Percentiles rank a stretch among this genome's conserved stretches.
Evolutionary conservation across 2,113 vertebrate genomes (phyloP).

Genomic region (Takifugu flavidus): DNA sequence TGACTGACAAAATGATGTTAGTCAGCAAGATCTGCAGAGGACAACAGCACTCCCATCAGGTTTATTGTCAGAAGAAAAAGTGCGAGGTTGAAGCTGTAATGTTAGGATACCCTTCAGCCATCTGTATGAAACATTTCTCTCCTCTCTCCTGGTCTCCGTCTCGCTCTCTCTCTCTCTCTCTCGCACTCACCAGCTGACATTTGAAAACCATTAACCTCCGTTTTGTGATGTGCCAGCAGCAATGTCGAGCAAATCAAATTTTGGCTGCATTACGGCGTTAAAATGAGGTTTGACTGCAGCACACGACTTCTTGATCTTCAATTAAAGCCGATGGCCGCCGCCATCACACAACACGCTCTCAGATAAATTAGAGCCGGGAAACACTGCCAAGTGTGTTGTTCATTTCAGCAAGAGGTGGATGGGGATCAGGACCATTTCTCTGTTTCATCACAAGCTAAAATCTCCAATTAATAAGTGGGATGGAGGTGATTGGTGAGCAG

Average conservation of each 20-base stretch:
- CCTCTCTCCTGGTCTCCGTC: neutral
- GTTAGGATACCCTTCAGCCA: constrained; percentile 1
- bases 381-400: neutral
- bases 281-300: constrained; percentile 37
- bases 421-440: neutral
- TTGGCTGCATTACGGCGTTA: constrained; percentile 19
- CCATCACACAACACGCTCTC: constrained; percentile 5
- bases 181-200: constrained; percentile 36
- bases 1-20: neutral
- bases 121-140: constrained; percentile 4
- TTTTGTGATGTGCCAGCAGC: constrained; percentile 27
- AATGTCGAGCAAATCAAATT: constrained; percentile 29
- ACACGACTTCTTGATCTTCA: constrained; percentile 32
- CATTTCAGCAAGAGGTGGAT: constrained; percentile 7
- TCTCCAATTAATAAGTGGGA: neutral
- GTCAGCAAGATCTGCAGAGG: neutral
- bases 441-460: neutral
- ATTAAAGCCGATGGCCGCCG: constrained; percentile 11
- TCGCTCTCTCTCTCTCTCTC: constrained; percentile 4
- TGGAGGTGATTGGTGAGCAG: neutral
- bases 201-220: constrained; percentile 46
- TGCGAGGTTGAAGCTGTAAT: constrained; percentile 13
- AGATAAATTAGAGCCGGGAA: constrained; percentile 8
- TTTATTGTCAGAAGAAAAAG: neutral
- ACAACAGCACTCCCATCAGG: neutral